Base-by-base conservation (phyloP, 2,888 invertebrate genomes). In the Drosophila flavopinicola region DNA sequence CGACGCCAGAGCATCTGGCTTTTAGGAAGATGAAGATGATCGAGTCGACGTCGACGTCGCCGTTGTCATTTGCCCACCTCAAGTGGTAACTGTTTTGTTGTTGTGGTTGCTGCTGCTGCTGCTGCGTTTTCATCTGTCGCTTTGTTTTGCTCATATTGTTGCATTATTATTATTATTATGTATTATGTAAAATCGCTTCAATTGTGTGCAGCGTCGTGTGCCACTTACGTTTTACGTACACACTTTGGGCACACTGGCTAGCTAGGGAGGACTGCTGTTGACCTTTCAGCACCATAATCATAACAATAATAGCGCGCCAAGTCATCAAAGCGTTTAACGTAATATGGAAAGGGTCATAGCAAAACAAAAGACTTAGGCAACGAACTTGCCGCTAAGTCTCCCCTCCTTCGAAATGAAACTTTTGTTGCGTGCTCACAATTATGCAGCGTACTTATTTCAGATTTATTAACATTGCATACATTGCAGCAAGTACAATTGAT, bases 321-420 rank as follows among this genome's bases (percentile, higher is more conserved):
- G 38, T 37, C 54, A 70, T 69, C 58, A 75, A 59, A 74, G 32
- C 51, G 61, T 47, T 74, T 66, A 73, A 52, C 37, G 66, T 49
- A 52, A 74, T 53, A 37, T 58, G 51, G 52, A 74, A 69, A 69
- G 66, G 75, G 64, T 71, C 59, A 67, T 54, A 51, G 41, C 66
- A 58, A 75, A 78, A 84, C 85, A 80, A 84, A 84, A 84, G 85
- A 84, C 85, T 85, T 85, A 72, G 74, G 80, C 78, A 85, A 84
- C 84, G 66, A 84, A 84, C 84, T 68, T 69, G 77, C 64, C 49
- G 57, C 61, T 63, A 72, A 74, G 58, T 67, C 64, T 68, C 49
- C 59, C 69, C 53, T 47, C 47, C 45, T 27, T 23, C 11, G 35
- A 44, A 47, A 30, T 11, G 39, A 53, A 52, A 54, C 45, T 11